These are phyloP conservation scores for Rhinichthys osculus DNA, from an alignment of 2,797 vertebrate genomes.

Conservation along the genomic window DNA sequence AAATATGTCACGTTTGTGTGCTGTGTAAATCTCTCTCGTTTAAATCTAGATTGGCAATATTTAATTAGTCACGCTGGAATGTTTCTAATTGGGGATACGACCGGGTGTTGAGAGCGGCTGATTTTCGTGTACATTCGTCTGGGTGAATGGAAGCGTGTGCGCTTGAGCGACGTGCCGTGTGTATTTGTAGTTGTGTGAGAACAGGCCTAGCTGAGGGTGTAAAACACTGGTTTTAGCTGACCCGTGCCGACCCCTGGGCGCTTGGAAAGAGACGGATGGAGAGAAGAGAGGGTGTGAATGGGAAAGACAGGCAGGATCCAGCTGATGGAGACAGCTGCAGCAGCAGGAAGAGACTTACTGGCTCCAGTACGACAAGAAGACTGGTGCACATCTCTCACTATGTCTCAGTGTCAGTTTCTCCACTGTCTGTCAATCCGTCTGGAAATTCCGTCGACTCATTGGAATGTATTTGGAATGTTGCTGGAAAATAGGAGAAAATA, in stretches of 20 bases:
- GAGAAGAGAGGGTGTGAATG: slow-evolving; percentile 26
- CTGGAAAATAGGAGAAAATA: slow-evolving; percentile 21
- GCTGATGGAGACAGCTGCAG: slow-evolving; percentile 52
- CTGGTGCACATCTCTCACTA: slow-evolving; percentile 10
- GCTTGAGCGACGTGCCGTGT: background rate
- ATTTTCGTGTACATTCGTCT: slow-evolving; percentile 17
- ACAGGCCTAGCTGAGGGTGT: slow-evolving; percentile 4
- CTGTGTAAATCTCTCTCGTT: slow-evolving; percentile 18
- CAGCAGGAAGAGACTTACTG: slow-evolving; percentile 40
- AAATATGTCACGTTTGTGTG: slow-evolving; percentile 33
- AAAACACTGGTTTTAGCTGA: slow-evolving; percentile 49
- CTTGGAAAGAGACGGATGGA: slow-evolving; percentile 38
- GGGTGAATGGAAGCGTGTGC: background rate
- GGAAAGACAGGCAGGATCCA: slow-evolving; percentile 30
- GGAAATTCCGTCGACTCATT: slow-evolving; percentile 12
- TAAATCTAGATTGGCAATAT: slow-evolving; percentile 31
- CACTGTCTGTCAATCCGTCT: background rate
- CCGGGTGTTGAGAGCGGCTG: background rate
- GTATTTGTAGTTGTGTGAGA: slow-evolving; percentile 38
- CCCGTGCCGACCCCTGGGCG: slow-evolving; percentile 38
- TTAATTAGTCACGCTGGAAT: slow-evolving; percentile 39
- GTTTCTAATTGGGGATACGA: slow-evolving; percentile 13
- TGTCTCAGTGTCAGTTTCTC: slow-evolving; percentile 29
- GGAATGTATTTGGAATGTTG: slow-evolving; percentile 52
- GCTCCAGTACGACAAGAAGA: slow-evolving; percentile 32